Conservation (phyloP, 2,797 vertebrate species). For the Limosa lapponica region DNA sequence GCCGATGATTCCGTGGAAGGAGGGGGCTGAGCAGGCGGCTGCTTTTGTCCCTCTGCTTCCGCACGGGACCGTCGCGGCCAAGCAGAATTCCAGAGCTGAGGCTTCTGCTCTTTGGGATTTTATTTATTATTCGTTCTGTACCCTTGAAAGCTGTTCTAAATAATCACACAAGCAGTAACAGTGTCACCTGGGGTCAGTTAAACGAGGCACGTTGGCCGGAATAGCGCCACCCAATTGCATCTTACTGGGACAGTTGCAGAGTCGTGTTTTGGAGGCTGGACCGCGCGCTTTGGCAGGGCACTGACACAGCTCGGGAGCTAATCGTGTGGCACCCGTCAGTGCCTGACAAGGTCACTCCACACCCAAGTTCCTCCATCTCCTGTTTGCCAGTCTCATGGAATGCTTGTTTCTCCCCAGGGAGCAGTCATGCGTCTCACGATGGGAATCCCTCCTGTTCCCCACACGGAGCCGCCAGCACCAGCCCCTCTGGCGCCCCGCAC, state of each 20-base stretch:
- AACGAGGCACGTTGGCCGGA: not conserved
- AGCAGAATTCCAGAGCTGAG: not conserved
- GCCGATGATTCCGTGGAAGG: accelerated
- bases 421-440: slow-evolving; percentile 78
- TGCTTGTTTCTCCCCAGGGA: slow-evolving; percentile 67
- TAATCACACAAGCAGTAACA: accelerated
- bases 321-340: not conserved
- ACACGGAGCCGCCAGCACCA: slow-evolving; percentile 37
- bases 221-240: not conserved
- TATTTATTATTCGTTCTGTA: not conserved
- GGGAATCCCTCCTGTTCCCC: slow-evolving; percentile 9
- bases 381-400: not conserved
- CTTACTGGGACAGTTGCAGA: not conserved
- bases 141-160: not conserved
- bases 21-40: accelerated
- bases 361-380: not conserved
- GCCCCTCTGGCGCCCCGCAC: not conserved
- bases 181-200: not conserved
- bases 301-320: not conserved
- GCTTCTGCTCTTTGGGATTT: not conserved
- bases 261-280: not conserved
- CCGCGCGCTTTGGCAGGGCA: not conserved
- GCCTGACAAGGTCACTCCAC: not conserved
- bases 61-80: accelerated
- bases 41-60: not conserved